Evolutionary conservation across 2,113 vertebrate genomes (phyloP).

Genomic region (Aphyosemion australe): DNA sequence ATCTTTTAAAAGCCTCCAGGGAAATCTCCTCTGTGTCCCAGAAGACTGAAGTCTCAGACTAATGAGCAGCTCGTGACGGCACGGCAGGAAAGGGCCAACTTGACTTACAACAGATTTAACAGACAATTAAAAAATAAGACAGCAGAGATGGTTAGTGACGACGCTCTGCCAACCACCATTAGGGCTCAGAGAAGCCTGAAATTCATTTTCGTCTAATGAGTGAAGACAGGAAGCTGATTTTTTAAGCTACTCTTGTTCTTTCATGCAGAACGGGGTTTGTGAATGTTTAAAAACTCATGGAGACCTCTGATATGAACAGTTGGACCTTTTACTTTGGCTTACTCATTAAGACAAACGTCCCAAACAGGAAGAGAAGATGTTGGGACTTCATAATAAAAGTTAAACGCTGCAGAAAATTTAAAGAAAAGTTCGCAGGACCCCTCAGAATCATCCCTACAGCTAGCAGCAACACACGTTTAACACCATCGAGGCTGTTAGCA

Average conservation of each 20-base stretch:
- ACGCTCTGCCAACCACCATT: background rate
- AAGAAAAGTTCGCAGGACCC: no score
- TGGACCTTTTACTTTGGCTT: no score
- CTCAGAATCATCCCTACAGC: no score
- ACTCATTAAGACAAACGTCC: no score
- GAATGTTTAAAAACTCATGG: no score
- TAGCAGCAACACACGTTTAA: no score
- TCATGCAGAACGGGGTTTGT: background rate
- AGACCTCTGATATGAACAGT: no score
- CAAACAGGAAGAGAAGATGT: no score
- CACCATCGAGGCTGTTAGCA: no score
- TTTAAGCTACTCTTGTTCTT: background rate
- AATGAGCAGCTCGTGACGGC: conserved; percentile 45
- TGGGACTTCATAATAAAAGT: no score
- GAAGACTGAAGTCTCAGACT: conserved; percentile 13
- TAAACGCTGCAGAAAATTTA: no score
- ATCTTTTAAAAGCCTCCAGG: conserved; percentile 17
- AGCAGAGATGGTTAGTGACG: background rate
- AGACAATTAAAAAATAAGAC: conserved; percentile 15
- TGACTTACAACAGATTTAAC: conserved; percentile 24
- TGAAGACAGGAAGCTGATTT: background rate
- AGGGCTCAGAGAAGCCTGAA: background rate
- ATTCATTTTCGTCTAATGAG: background rate
- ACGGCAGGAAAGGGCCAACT: conserved; percentile 13
- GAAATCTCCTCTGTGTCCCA: conserved; percentile 6